phyloP scores from a whole-genome alignment of 2,113 vertebrate genomes.

The Syngnathus floridae region DNA sequence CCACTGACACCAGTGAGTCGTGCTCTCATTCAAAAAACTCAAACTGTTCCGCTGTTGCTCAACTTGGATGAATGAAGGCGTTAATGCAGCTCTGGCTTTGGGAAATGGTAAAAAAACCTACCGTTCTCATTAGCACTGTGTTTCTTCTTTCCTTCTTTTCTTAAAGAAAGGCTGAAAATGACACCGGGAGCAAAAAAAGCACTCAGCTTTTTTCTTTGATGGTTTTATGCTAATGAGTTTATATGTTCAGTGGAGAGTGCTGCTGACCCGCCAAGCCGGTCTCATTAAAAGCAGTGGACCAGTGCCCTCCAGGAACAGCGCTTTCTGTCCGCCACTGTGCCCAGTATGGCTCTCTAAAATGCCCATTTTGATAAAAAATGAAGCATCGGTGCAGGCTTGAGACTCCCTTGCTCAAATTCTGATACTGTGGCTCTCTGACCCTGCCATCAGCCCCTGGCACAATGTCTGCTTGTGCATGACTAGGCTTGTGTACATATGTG shows the following conservation, averaged over 20 bases:
- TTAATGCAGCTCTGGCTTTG: not conserved
- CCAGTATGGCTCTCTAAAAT: not conserved
- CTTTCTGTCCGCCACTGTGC: conserved; percentile 22
- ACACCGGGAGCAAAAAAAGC: conserved; percentile 13
- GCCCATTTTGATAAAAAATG: conserved; percentile 7
- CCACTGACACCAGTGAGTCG: conserved; percentile 88
- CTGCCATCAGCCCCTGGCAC: conserved; percentile 49
- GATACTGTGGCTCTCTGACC: conserved; percentile 37
- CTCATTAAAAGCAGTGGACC: conserved; percentile 58
- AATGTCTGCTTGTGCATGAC: conserved; percentile 41
- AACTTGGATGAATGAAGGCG: not conserved
- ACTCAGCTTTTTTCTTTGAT: conserved; percentile 37
- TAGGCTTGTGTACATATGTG: conserved; percentile 35
- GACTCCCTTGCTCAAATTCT: conserved; percentile 36
- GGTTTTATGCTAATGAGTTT: conserved; percentile 41
- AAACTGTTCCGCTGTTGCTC: no score
- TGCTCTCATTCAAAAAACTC: not conserved
- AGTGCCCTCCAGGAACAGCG: conserved; percentile 53
- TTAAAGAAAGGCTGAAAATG: not conserved
- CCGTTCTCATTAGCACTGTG: not conserved
- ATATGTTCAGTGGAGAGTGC: conserved; percentile 50
- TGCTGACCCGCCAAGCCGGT: conserved; percentile 52
- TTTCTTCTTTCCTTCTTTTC: not conserved
- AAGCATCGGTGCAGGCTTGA: conserved; percentile 32
- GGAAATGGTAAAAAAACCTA: not conserved